phyloP scores from a whole-genome alignment of 1,140 invertebrate genomes.

The Pseudomyrmex cubaensis region DNA sequence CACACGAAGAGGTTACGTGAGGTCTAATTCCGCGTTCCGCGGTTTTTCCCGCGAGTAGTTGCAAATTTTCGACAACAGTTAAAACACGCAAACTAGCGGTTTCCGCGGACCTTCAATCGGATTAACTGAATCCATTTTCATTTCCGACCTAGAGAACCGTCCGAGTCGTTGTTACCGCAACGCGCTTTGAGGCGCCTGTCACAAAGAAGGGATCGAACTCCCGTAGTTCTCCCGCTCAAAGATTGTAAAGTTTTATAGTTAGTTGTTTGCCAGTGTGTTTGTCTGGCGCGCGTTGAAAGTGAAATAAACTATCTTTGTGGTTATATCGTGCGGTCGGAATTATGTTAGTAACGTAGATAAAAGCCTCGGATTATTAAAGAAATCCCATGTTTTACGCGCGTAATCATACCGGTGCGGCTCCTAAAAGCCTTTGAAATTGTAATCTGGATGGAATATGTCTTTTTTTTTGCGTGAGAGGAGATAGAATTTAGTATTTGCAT shows the following conservation, averaged over 20 bases:
- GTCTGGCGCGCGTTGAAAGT: not conserved
- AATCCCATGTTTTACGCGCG: not conserved
- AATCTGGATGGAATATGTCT: too few relatives aligned
- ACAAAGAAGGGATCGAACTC: slow-evolving; percentile 32
- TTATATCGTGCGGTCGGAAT: not conserved
- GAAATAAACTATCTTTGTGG: not conserved
- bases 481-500: too few relatives aligned
- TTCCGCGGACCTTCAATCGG: slow-evolving; percentile 43
- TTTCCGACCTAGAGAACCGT: slow-evolving; percentile 38
- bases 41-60: slow-evolving; percentile 39
- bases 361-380: not conserved
- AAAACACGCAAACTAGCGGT: slow-evolving; percentile 51
- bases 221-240: slow-evolving; percentile 15
- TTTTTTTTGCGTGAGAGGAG: too few relatives aligned
- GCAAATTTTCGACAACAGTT: slow-evolving; percentile 51
- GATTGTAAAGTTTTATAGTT: slow-evolving; percentile 37
- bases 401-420: too few relatives aligned
- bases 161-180: slow-evolving; percentile 12
- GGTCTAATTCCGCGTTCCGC: slow-evolving; percentile 26
- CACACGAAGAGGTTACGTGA: not conserved
- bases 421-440: too few relatives aligned
- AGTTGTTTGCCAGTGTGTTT: slow-evolving; percentile 16
- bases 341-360: not conserved
- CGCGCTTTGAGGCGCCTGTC: slow-evolving; percentile 37
- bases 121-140: slow-evolving; percentile 60